Base-by-base conservation (phyloP, 2,888 invertebrate genomes). In the Crepidodera aurea region DNA sequence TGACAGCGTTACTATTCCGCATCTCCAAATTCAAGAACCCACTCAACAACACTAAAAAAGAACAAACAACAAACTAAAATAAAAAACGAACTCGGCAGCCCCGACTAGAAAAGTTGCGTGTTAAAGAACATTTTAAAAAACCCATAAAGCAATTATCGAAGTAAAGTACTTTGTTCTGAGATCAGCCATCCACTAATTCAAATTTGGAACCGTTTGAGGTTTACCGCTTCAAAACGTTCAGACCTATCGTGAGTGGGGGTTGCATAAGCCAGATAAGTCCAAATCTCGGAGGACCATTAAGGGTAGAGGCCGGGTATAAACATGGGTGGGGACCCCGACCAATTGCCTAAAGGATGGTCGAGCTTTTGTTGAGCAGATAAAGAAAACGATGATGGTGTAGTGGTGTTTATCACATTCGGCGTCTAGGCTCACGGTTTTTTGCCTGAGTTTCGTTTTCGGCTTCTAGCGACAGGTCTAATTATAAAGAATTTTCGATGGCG, bases 131-230 rank as follows among this genome's bases (percentile, higher is more conserved):
- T 34, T 58, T 51, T 29, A 53, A 53, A n/a, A 58, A 50, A n/a
- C 60, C 57, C 61, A 70, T 69, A 67, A 71, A 71, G 68, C 67
- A 71, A 73, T 73, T 71, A 72, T 71, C 67, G 16, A 56, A 67
- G 63, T 53, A 59, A 69, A 70, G 72, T 72, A 70, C 69, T 65
- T 71, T 70, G 73, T 70, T 73, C 72, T 67, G 69, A 71, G 70
- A 67, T 73, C 72, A 68, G 70, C 64, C 72, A 72, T 71, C 71
- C 69, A 78, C 77, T 77, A 78, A 77, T 77, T 78, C 73, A 72
- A 48, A 48, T 48, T 57, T 57, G 37, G 48, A 74, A 75, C 73
- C 72, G 71, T 74, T 76, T 71, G 70, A 71, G 74, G 69, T 74
- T 73, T 75, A 70, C 75, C 75, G 73, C 71, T 69, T 57, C 64